Base-by-base conservation (phyloP, 2,888 invertebrate genomes). In the Calephelis perditalis region DNA sequence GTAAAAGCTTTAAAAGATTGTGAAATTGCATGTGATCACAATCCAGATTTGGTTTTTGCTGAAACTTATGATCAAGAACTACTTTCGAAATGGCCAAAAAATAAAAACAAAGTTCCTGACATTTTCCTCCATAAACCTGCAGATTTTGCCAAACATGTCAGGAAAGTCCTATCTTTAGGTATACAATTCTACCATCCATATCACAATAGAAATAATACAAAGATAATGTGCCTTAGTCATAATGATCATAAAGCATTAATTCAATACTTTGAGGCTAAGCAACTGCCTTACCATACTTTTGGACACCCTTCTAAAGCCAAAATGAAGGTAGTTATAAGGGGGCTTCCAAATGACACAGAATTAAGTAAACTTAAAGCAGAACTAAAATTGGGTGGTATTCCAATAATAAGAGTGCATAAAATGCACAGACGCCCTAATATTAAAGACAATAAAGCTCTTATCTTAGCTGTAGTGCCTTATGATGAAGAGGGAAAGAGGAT, bases 261-360 rank as follows among this genome's bases (percentile, higher is more conserved):
- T 3, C 68, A 78, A 58, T 82, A 77, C 69, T 78, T 83, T 11
- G 73, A 79, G 6, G 75, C 73, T 26, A 73, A 74, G 11, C 63
- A 79, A 56, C 47, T 83, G 10, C 81, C 82, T 0, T 84, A 76
- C 62, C 82, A 85, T 56, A 86, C 86, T 8, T 84, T 72, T 68
- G 77, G 81, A 1, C 67, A 77, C 65, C 81, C 82, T 8, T 63
- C 66, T 7, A 76, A 79, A 60, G 76, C 75, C 59, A 81, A 78
- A 69, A 70, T 82, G 69, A 83, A 79, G 72, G 74, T 84, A 5
- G 76, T 84, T 0, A 76, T 85, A 15, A 77, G 70, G 70, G 82
- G 82, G n/a, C 68, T 86, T 0, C 76, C 79, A 0, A 66, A 67
- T 47, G 71, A 75, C 55, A 71, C 68, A 15, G 72, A 76, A 61